Percentiles rank a stretch among this genome's conserved stretches.
Conservation (phyloP, 2,113 vertebrate genomes). For the Rhinolophus ferrumequinum region DNA sequence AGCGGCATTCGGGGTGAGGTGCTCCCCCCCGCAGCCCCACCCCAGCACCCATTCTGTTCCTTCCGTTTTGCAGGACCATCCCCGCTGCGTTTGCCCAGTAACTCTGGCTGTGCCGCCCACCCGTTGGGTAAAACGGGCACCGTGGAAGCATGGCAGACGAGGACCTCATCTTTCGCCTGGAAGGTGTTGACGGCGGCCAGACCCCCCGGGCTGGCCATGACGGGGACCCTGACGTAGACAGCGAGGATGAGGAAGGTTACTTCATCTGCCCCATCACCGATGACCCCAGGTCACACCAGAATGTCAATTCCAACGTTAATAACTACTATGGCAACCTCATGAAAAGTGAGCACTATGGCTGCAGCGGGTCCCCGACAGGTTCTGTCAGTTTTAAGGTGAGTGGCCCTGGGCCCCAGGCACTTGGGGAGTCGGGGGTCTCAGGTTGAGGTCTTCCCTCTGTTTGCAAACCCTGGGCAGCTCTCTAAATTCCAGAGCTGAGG, state of each 20-base stretch:
- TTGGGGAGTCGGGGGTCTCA: neutral
- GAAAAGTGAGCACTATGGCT: conserved; percentile 83
- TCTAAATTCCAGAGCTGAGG: neutral
- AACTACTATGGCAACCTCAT: conserved; percentile 85
- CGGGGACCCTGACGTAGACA: conserved; percentile 83
- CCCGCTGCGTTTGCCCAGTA: neutral
- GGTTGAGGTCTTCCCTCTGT: neutral
- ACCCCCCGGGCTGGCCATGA: conserved; percentile 55
- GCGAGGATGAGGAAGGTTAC: conserved; percentile 91
- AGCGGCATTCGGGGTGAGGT: neutral
- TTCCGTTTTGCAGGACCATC: conserved; percentile 40
- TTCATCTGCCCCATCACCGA: conserved; percentile 94
- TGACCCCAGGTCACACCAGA: conserved; percentile 85
- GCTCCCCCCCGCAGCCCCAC: neutral
- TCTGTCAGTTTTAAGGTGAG: conserved; percentile 92
- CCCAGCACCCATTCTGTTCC: neutral
- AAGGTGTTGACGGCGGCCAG: conserved; percentile 89
- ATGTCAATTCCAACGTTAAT: conserved; percentile 82
- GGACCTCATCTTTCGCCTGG: conserved; percentile 97
- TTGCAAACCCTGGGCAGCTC: neutral
- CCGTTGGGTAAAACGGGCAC: conserved; percentile 19
- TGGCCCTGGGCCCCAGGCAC: neutral
- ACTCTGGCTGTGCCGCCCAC: conserved; percentile 69
- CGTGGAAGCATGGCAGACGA: conserved; percentile 91
- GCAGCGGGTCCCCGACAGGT: conserved; percentile 88